Evolutionary conservation across 2,113 vertebrate species (phyloP).

Genomic region (Colinus virginianus): DNA sequence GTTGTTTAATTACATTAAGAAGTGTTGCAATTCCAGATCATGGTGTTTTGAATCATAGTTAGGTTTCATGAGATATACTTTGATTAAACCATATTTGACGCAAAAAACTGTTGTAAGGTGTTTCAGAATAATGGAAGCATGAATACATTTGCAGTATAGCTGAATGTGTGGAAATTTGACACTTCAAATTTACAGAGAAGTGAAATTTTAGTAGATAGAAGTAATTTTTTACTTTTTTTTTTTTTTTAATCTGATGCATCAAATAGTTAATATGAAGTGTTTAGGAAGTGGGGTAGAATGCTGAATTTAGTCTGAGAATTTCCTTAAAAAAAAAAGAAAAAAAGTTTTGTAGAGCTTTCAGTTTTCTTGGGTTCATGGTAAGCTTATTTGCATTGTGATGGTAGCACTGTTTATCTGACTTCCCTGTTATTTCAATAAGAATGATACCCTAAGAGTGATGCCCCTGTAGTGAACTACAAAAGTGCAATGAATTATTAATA

Average conservation of each 20-base stretch:
- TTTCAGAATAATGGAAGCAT: neutral
- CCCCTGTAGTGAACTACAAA: conserved; percentile 66
- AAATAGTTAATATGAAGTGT: neutral
- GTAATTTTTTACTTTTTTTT: neutral
- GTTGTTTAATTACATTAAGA: neutral
- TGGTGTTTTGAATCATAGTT: neutral
- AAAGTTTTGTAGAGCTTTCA: neutral
- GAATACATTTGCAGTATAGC: neutral
- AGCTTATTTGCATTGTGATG: conserved; percentile 20
- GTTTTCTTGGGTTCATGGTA: neutral
- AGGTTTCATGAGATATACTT: neutral
- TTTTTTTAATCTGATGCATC: neutral
- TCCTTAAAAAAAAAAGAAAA: neutral
- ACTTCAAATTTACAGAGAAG: neutral
- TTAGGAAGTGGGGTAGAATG: neutral
- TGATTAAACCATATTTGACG: neutral
- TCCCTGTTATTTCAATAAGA: conserved; percentile 50
- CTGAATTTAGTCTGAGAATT: neutral
- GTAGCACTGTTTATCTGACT: conserved; percentile 47
- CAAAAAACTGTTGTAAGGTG: neutral
- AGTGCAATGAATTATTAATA: conserved; percentile 78
- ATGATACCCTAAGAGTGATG: conserved; percentile 62
- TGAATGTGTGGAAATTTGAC: neutral
- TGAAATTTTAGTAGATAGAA: neutral
- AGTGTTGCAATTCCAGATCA: neutral